These are phyloP conservation scores for Rhea americana DNA, from an alignment of 2,113 vertebrate genomes.

Conservation along the genomic window DNA sequence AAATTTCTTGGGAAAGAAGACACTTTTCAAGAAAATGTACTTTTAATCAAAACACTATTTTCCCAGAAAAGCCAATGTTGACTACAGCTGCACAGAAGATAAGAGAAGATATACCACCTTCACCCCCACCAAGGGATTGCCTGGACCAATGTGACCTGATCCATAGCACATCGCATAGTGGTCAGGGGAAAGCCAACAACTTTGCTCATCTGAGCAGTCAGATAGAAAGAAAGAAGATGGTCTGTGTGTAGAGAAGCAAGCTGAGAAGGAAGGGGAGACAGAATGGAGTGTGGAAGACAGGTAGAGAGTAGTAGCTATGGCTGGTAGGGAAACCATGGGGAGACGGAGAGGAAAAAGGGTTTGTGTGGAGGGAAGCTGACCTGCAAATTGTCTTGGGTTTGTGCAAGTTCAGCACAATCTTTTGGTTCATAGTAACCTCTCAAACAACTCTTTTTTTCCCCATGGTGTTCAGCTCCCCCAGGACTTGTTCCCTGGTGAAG, in stretches of 20 bases:
- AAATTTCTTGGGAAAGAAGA: conserved; percentile 51
- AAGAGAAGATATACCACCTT: neutral
- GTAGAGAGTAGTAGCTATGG: neutral
- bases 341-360: neutral
- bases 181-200: neutral
- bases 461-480: neutral
- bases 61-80: neutral
- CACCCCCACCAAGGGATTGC: neutral
- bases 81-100: neutral
- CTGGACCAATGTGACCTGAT: neutral
- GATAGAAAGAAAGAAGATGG: neutral
- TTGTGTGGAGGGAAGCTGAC: neutral
- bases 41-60: neutral
- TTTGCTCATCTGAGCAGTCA: neutral
- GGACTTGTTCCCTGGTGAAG: neutral
- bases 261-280: neutral
- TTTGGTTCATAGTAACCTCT: neutral
- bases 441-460: neutral
- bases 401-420: neutral
- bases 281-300: neutral
- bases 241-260: neutral
- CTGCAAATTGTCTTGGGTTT: neutral
- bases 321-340: neutral
- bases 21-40: conserved; percentile 41
- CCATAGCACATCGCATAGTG: neutral